Evolutionary conservation across 1,140 invertebrate genomes (phyloP), one percentile per base, ranked within the genome.

Genomic region (Caenorhabditis latens): DNA sequence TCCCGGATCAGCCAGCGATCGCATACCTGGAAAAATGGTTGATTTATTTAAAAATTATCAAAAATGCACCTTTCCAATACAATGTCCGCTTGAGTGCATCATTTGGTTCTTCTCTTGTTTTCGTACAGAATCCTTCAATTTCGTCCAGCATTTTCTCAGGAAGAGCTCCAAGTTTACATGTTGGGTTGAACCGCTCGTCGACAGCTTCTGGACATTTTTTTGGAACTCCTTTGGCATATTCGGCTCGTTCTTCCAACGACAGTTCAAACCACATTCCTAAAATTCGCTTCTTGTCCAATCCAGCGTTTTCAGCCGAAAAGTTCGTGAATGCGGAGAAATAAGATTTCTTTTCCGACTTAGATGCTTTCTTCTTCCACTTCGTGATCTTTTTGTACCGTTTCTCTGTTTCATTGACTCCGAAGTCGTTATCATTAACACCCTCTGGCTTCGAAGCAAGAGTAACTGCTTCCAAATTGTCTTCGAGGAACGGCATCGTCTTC

Each of bases 1-100:
- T 4, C 98, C 98, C 2, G 98, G 96, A 21, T 95, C 94, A 67
- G 95, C 96, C 87, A 96, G 92, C 0, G 95, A 95, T 89, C 95
- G 95, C 91, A 97, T 95, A 50, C 95, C 94, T 91, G 48, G 21
- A 90, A 67, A 75, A 13, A 82, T 32, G 0, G 32, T 32, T 1
- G 2, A 40, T 32, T n/a, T 24, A n/a, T 87, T 50, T 58, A 61
- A 61, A 21, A 50, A 58, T 61, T 5, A 24, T 61, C 0, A 21
- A 24, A 21, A 48, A 21, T 46, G 5, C 7, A 92, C 91, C 91
- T 89, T 92, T 92, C 92, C 91, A 92, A 55, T 86, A 92, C 19
- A 92, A 84, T 4, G 90, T 86, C 24, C 90, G 84, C 65, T 87
- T 82, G 24, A 90, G 50, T 14, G 87, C 55, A 19, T 88, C 71